Evolutionary conservation across 2,113 vertebrate species (phyloP).

Genomic region (Pycnonotus jocosus): DNA sequence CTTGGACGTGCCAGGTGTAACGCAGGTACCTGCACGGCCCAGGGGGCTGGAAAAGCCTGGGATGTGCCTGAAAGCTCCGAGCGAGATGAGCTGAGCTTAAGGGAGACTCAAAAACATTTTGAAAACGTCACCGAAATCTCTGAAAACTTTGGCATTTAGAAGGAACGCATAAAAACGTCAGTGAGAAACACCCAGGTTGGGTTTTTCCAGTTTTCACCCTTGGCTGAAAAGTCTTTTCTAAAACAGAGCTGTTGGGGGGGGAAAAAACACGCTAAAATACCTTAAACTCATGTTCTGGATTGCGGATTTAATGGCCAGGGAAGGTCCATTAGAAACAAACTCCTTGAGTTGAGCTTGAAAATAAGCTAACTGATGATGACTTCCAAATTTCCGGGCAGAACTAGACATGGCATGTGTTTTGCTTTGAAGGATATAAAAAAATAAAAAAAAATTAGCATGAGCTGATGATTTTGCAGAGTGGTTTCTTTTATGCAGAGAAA

Average conservation of each 20-base stretch:
- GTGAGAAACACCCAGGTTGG: not conserved
- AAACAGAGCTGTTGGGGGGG: not conserved
- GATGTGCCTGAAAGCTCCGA: not conserved
- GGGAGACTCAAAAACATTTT: not conserved
- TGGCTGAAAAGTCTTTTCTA: not conserved
- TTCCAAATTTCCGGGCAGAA: conserved; percentile 8
- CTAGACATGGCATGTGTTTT: not conserved
- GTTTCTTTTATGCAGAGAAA: conserved; percentile 52
- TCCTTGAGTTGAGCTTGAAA: not conserved
- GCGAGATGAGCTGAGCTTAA: not conserved
- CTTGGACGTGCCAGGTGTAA: not conserved
- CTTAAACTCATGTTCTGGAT: not conserved
- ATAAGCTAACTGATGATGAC: not conserved
- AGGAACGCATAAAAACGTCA: not conserved
- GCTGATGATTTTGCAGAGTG: conserved; percentile 47
- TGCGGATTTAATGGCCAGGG: not conserved
- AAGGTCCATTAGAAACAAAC: not conserved
- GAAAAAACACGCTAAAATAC: not conserved
- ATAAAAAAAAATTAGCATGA: not conserved
- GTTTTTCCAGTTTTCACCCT: not conserved
- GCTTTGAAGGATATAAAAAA: conserved; percentile 11
- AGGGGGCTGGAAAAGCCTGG: not conserved
- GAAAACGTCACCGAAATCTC: not conserved
- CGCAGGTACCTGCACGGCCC: not conserved
- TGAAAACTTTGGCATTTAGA: not conserved